Base-by-base conservation (phyloP, 2,797 vertebrate species). In the Lagocephalus sceleratus region DNA sequence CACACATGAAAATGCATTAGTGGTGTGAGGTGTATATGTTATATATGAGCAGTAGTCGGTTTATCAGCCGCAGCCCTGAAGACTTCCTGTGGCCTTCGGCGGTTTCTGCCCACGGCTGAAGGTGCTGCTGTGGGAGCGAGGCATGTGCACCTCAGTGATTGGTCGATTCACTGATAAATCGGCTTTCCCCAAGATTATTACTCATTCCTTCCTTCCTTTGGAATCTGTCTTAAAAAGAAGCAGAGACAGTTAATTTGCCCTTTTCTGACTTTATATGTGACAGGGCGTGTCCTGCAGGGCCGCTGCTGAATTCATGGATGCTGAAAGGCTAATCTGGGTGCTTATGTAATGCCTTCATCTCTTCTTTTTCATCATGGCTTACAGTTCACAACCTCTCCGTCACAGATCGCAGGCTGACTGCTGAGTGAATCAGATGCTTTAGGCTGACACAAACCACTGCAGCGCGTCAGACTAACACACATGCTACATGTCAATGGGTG, bases 351-450 rank as follows among this genome's bases (percentile, higher is more conserved):
- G 51, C 54, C 11, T 20, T 74, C 16, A 59, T 74, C 71, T 66
- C 61, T 47, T 45, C 52, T 63, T 54, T 35, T 45, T 57, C 57
- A 60, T 61, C 39, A n/a, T 41, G 51, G 42, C 61, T 66, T 42
- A 2, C 40, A 19, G 16, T 42, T n/a, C 6, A 9, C 16, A 11
- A 11, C 11, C 40, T 16, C 39, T 44, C 42, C 17, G 20, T 44
- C 42, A 20, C 20, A 45, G 43, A 45, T 14, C 20, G 20, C 21
- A 12, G 20, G 10, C 60, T 68, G 57, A 66, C 47, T 52, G 57
- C 32, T 44, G 57, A 58, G 51, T 73, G 81, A 82, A 46, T 82
- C 74, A 76, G 48, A 66, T 20, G 57, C 67, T 82, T 60, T 35
- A 52, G 72, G 71, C 54, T 51, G 41, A 23, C 44, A 5, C 57